These are phyloP conservation scores for Macquaria ambigua DNA, from an alignment of 2,113 vertebrate species.

Conservation along the genomic window DNA sequence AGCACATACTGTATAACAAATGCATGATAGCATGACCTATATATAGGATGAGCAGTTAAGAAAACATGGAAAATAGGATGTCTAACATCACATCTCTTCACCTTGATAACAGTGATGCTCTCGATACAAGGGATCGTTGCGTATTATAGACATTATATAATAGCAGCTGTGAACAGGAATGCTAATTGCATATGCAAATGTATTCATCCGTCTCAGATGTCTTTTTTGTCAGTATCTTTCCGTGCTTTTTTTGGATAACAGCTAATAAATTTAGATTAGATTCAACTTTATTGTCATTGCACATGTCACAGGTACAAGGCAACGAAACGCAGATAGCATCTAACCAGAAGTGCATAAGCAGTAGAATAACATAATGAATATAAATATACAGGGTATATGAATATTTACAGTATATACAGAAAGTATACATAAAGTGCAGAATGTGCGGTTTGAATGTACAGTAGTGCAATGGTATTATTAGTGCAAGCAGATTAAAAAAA, in stretches of 20 bases:
- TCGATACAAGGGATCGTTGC: background rate
- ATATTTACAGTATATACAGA: too few relatives aligned
- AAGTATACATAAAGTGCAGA: too few relatives aligned
- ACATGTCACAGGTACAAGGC: too few relatives aligned
- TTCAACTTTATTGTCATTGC: too few relatives aligned
- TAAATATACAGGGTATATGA: too few relatives aligned
- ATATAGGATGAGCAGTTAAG: conserved; percentile 3
- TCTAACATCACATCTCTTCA: background rate
- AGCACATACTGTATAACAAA: conserved; percentile 9
- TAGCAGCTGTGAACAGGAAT: background rate
- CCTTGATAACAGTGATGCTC: background rate
- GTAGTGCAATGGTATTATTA: too few relatives aligned
- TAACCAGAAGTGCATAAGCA: too few relatives aligned
- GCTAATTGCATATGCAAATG: conserved; percentile 8
- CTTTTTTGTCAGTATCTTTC: background rate
- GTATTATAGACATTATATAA: background rate
- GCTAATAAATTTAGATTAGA: background rate
- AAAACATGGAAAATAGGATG: background rate
- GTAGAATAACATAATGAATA: too few relatives aligned
- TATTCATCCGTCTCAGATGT: background rate
- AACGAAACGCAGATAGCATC: too few relatives aligned
- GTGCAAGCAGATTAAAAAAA: too few relatives aligned
- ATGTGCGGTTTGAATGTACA: too few relatives aligned
- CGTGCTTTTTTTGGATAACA: background rate
- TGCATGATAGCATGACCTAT: conserved; percentile 30